Evolutionary conservation across 2,113 vertebrate species (phyloP).

Genomic region (Microcebus jonahi): DNA sequence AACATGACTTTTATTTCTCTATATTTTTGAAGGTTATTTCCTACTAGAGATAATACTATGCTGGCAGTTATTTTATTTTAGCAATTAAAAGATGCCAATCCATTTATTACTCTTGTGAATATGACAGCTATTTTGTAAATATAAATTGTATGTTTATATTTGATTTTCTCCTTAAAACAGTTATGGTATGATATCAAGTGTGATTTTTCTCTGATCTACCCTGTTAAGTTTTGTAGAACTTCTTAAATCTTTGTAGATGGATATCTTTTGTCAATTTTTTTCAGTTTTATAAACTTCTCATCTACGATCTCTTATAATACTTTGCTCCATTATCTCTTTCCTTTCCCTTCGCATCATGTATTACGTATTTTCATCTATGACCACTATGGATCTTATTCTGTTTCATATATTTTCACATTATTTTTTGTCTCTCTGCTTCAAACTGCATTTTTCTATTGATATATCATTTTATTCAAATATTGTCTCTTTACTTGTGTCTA

Average conservation of each 20-base stretch:
- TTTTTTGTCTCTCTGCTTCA: constrained; percentile 2
- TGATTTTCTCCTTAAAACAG: not conserved
- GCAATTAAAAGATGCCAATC: not conserved
- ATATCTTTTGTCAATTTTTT: not conserved
- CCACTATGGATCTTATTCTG: not conserved
- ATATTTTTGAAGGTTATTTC: not conserved
- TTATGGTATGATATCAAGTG: not conserved
- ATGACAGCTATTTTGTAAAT: not conserved
- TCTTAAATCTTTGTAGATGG: not conserved
- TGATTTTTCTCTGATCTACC: not conserved
- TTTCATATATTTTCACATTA: not conserved
- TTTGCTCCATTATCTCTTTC: not conserved
- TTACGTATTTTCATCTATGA: not conserved
- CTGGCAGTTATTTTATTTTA: not conserved
- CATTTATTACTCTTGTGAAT: not conserved
- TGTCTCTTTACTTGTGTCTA: not conserved
- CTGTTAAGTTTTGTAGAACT: not conserved
- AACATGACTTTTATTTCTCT: not conserved
- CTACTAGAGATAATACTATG: not conserved
- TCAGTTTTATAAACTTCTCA: not conserved
- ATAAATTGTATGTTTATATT: not conserved
- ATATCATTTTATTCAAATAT: not conserved
- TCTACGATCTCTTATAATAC: not conserved
- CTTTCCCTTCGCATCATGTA: not conserved
- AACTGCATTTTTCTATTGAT: not conserved